Evolutionary conservation across 2,113 vertebrate genomes (phyloP).

Genomic region (Eclectus roratus): DNA sequence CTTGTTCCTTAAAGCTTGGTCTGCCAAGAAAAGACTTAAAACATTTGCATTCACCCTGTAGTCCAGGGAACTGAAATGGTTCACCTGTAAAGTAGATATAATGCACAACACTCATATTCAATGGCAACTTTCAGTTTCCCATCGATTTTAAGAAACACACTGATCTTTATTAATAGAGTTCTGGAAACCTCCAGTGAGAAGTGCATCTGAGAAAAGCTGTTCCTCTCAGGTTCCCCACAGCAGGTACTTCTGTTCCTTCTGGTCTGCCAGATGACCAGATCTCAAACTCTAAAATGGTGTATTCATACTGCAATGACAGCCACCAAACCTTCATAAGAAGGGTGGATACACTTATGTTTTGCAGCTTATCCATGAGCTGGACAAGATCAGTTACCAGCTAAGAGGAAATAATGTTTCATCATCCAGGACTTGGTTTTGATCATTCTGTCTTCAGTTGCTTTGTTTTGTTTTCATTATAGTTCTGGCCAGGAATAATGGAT

Average conservation of each 20-base stretch:
- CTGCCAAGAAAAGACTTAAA: neutral
- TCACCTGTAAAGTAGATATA: neutral
- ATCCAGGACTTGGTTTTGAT: neutral
- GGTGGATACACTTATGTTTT: neutral
- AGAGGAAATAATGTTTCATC: neutral
- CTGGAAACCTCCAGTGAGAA: neutral
- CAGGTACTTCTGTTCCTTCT: neutral
- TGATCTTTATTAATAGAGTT: neutral
- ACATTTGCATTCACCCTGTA: neutral
- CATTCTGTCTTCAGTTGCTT: constrained; percentile 19
- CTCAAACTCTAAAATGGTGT: neutral
- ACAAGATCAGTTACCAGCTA: neutral
- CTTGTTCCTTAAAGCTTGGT: neutral
- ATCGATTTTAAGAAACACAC: neutral
- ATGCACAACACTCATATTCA: neutral
- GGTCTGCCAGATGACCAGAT: neutral
- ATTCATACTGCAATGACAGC: neutral
- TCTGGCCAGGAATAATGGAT: constrained; percentile 92
- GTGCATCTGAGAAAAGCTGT: neutral
- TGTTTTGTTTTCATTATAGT: constrained; percentile 77
- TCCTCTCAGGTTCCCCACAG: neutral
- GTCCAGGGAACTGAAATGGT: neutral
- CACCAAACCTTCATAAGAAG: neutral
- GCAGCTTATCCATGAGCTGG: neutral
- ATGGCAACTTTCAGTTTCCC: neutral